A percentile compares a stretch with the other conserved stretches of the same genome.
Evolutionary conservation across 2,888 invertebrate genomes (phyloP).

Genomic region (Caenorhabditis sp.): DNA sequence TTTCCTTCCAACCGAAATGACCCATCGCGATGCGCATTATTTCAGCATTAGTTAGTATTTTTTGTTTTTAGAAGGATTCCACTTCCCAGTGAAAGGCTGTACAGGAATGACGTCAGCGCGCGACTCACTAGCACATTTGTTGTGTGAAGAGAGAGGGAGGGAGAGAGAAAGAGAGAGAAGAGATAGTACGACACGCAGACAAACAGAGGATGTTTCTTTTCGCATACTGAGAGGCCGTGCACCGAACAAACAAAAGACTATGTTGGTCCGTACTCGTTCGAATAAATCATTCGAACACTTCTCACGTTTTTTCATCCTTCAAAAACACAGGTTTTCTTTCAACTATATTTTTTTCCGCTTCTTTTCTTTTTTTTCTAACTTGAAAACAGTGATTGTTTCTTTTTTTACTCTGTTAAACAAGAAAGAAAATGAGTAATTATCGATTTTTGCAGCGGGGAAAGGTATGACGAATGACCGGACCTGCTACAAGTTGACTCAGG

Average conservation of each 20-base stretch:
- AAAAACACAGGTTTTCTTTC: conserved; percentile 2
- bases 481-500: conserved; percentile 65
- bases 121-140: conserved; percentile 43
- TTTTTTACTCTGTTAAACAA: not conserved
- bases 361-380: not conserved
- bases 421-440: conserved; percentile 7
- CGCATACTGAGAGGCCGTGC: conserved; percentile 47
- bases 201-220: conserved; percentile 26
- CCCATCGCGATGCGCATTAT: conserved; percentile 37
- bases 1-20: conserved; percentile 14
- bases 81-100: conserved; percentile 11
- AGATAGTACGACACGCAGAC: conserved; percentile 32
- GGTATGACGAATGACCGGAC: conserved; percentile 59
- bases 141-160: conserved; percentile 9
- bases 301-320: conserved; percentile 10
- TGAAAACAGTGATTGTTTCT: not conserved
- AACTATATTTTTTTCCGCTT: not conserved
- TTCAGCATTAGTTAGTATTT: conserved; percentile 38
- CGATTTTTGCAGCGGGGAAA: conserved; percentile 50
- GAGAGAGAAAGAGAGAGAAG: too few relatives aligned
- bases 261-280: conserved; percentile 51
- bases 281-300: conserved; percentile 55
- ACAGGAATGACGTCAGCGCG: conserved; percentile 54
- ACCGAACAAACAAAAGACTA: conserved; percentile 55
- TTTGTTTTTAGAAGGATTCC: conserved; percentile 32